Conservation (phyloP, 2,888 invertebrate species). For the Mythimna vitellina region DNA sequence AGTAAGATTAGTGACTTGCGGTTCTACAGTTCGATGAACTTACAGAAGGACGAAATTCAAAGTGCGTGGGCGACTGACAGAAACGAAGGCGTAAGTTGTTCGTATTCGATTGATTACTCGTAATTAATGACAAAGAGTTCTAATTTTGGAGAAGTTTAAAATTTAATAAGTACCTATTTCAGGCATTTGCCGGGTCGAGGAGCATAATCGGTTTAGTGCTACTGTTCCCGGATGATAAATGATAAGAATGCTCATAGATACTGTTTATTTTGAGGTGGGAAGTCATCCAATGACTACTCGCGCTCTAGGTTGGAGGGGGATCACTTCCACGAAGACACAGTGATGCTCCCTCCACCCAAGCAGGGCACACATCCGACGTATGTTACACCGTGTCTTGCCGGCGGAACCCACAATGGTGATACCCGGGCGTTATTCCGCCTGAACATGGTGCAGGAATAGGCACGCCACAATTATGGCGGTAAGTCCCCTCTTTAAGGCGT, state of each 20-base stretch:
- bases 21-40: constrained; percentile 11
- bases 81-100: neutral
- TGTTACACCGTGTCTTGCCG: no score
- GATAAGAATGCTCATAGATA: neutral
- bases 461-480: no score
- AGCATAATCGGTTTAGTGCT: neutral
- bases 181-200: neutral
- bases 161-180: neutral
- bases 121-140: constrained; percentile 7
- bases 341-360: no score
- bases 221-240: neutral
- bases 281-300: no score
- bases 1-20: neutral
- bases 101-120: neutral
- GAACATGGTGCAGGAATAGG: no score
- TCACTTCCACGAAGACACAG: no score
- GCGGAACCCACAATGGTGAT: no score
- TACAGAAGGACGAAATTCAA: neutral
- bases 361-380: no score
- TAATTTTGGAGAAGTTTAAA: neutral
- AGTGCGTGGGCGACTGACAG: constrained; percentile 9
- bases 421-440: no score
- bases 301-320: no score
- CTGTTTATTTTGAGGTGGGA: neutral
- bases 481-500: no score